Conservation (phyloP, 1,140 invertebrate species). For the Sitobion miscanthi region DNA sequence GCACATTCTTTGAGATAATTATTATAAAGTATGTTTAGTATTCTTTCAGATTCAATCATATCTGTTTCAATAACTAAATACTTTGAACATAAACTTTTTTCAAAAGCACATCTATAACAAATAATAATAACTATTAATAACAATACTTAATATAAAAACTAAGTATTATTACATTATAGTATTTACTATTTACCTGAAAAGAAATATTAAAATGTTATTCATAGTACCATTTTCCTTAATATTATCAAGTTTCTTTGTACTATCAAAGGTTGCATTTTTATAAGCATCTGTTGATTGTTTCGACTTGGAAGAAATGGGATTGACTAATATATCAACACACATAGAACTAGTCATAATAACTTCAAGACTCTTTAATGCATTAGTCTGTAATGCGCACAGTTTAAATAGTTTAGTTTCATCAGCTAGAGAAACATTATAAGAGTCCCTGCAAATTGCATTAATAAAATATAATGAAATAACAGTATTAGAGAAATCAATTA, state of each 20-base stretch:
- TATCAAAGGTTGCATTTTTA: conserved; percentile 40
- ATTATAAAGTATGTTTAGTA: conserved; percentile 47
- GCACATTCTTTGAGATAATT: conserved; percentile 55
- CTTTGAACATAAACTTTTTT: too few species aligned
- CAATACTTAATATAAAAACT: too few species aligned
- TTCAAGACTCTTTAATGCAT: conserved; percentile 68
- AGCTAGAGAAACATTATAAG: conserved; percentile 61
- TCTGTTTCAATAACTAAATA: too few species aligned
- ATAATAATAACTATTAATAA: too few species aligned
- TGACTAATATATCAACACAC: conserved; percentile 54
- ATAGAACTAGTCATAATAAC: conserved; percentile 44
- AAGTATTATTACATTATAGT: not conserved
- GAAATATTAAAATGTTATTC: conserved; percentile 37
- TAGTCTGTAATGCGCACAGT: conserved; percentile 67
- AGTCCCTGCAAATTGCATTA: conserved; percentile 23
- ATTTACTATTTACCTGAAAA: conserved; percentile 43
- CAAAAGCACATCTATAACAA: too few species aligned
- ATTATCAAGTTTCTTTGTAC: conserved; percentile 18
- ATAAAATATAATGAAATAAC: not conserved
- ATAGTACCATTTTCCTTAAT: conserved; percentile 10
- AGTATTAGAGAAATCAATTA: conserved; percentile 23
- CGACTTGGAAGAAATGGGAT: conserved; percentile 39
- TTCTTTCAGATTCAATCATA: conserved; percentile 52
- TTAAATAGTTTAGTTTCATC: conserved; percentile 64
- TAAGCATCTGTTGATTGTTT: conserved; percentile 47